phyloP scores from a whole-genome alignment of 2,888 invertebrate species.

The Prionchulus punctatus region DNA sequence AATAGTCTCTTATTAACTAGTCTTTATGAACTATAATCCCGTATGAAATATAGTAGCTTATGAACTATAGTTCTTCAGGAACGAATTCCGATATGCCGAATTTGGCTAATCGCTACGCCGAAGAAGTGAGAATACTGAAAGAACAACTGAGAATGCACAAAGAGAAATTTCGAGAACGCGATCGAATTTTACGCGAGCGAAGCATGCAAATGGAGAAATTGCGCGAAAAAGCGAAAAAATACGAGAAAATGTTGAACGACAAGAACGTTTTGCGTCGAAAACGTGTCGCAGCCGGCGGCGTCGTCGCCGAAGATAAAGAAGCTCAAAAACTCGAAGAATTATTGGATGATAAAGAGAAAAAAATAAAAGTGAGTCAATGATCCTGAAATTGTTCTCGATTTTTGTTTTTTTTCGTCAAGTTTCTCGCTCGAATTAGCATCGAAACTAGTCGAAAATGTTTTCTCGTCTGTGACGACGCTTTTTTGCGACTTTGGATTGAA shows the following conservation, averaged over 20 bases:
- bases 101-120: conserved; percentile 22
- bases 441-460: no score
- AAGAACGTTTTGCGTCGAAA: not conserved
- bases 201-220: not conserved
- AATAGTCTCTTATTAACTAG: no score
- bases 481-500: no score
- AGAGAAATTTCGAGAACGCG: not conserved
- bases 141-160: conserved; percentile 24
- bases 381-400: no score
- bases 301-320: not conserved
- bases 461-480: no score
- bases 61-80: no score
- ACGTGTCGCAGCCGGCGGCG: not conserved
- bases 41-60: no score
- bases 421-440: no score
- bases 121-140: conserved; percentile 26
- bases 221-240: not conserved
- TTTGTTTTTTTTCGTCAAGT: no score
- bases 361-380: not conserved
- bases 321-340: no score
- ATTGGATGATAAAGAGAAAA: not conserved
- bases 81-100: not conserved
- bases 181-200: not conserved
- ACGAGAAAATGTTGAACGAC: not conserved
- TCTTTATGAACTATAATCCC: no score